Conservation (phyloP, 2,888 invertebrate species). For the Neria commutata region DNA sequence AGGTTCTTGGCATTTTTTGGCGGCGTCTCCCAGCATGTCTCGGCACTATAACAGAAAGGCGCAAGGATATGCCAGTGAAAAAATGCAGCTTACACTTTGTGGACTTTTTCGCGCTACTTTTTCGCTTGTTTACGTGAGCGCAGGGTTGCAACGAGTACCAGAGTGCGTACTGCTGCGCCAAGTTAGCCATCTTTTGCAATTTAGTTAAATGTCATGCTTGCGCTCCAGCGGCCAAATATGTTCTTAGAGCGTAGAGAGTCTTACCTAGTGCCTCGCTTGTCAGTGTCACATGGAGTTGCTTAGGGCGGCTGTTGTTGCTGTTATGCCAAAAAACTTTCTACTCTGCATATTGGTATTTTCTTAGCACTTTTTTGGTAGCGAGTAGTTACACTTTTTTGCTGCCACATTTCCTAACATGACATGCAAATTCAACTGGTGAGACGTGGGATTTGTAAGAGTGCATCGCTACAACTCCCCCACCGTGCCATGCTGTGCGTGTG, state of each 20-base stretch:
- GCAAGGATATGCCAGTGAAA: too few relatives aligned
- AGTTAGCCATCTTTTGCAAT: slow-evolving; percentile 1
- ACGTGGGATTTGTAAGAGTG: slow-evolving; percentile 42
- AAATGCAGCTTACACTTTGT: too few relatives aligned
- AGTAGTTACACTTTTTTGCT: background rate
- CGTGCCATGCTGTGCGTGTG: too few relatives aligned
- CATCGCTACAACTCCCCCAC: too few relatives aligned
- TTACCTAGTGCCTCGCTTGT: background rate
- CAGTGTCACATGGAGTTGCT: background rate
- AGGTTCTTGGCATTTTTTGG: too few relatives aligned
- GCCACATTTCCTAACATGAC: slow-evolving; percentile 32
- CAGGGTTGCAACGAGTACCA: too few relatives aligned
- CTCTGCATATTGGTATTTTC: background rate
- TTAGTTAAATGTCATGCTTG: background rate
- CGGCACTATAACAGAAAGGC: too few relatives aligned
- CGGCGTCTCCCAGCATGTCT: too few relatives aligned
- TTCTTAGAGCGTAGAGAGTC: background rate
- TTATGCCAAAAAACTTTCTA: background rate
- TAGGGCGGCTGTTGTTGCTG: background rate
- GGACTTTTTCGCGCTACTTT: too few relatives aligned
- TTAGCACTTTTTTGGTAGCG: background rate
- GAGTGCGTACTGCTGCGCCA: too few relatives aligned
- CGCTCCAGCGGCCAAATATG: background rate
- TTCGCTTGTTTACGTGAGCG: too few relatives aligned
- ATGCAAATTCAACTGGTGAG: slow-evolving; percentile 47